Conservation (phyloP, 2,888 invertebrate species). For the Oscheius sp. region DNA sequence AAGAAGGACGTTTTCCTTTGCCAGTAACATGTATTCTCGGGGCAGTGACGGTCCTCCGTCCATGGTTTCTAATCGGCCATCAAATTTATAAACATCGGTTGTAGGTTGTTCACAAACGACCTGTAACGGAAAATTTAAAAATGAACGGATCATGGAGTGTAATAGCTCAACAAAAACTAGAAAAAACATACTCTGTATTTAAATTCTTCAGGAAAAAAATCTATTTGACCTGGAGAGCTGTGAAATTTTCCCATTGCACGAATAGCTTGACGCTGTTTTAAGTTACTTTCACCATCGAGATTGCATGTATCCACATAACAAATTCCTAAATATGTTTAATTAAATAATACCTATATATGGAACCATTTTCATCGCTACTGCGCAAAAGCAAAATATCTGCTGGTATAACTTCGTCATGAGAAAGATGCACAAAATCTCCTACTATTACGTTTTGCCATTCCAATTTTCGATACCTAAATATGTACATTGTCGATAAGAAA, state of each 20-base stretch:
- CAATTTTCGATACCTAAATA: slow-evolving; percentile 78
- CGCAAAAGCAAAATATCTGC: slow-evolving; percentile 88
- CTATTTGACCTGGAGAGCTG: slow-evolving; percentile 48
- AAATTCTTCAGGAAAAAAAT: slow-evolving; percentile 54
- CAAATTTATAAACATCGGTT: slow-evolving; percentile 93
- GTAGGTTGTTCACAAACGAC: slow-evolving; percentile 94
- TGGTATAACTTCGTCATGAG: slow-evolving; percentile 94
- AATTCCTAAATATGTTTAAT: slow-evolving; percentile 79
- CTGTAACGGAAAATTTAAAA: slow-evolving; percentile 77
- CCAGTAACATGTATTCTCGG: slow-evolving; percentile 50
- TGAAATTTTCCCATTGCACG: slow-evolving; percentile 79
- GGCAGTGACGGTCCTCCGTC: slow-evolving; percentile 80
- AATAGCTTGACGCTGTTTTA: slow-evolving; percentile 88
- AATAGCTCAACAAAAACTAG: not conserved
- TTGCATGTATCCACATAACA: slow-evolving; percentile 96
- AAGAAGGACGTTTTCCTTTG: slow-evolving; percentile 85
- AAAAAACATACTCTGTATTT: slow-evolving; percentile 48
- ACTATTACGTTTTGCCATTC: slow-evolving; percentile 91
- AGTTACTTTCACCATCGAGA: slow-evolving; percentile 93
- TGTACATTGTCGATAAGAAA: not conserved
- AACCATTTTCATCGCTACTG: slow-evolving; percentile 53
- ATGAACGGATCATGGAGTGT: not conserved
- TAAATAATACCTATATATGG: not conserved
- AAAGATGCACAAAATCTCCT: slow-evolving; percentile 92
- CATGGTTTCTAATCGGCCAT: slow-evolving; percentile 78